Percentiles rank a stretch among this genome's conserved stretches.
phyloP scores from a whole-genome alignment of 2,797 vertebrate species.

The Dendrocincla tyrannina region DNA sequence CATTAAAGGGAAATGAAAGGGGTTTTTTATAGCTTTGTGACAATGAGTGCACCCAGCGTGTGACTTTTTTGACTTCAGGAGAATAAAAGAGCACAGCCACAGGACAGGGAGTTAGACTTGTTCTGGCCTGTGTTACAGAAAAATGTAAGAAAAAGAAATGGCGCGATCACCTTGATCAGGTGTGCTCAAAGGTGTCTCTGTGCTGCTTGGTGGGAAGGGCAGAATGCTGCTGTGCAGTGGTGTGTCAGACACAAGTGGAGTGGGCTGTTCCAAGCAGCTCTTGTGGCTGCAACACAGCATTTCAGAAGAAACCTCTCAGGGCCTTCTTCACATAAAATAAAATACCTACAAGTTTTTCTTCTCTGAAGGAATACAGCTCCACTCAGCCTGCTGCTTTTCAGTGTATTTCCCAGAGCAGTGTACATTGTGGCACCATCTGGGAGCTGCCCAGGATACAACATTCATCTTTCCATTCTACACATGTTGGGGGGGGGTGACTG shows the following conservation, averaged over 20 bases:
- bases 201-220: not conserved
- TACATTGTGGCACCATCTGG: not conserved
- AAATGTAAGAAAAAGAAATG: not conserved
- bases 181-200: not conserved
- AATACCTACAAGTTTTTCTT: not conserved
- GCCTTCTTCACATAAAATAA: not conserved
- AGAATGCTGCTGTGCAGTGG: not conserved
- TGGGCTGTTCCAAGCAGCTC: not conserved
- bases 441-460: not conserved
- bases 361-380: not conserved
- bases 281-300: not conserved
- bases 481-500: not conserved
- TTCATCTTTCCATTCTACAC: not conserved
- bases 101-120: not conserved
- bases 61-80: not conserved
- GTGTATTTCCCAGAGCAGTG: not conserved
- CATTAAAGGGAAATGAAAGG: not conserved
- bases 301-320: not conserved
- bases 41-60: too few species aligned
- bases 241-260: accelerated
- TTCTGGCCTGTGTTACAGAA: not conserved
- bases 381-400: not conserved
- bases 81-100: not conserved
- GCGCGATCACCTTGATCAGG: accelerated
- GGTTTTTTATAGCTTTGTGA: not conserved